These are phyloP conservation scores for Probaryconus sp. DNA, from an alignment of 1,140 invertebrate species.

Conservation along the genomic window DNA sequence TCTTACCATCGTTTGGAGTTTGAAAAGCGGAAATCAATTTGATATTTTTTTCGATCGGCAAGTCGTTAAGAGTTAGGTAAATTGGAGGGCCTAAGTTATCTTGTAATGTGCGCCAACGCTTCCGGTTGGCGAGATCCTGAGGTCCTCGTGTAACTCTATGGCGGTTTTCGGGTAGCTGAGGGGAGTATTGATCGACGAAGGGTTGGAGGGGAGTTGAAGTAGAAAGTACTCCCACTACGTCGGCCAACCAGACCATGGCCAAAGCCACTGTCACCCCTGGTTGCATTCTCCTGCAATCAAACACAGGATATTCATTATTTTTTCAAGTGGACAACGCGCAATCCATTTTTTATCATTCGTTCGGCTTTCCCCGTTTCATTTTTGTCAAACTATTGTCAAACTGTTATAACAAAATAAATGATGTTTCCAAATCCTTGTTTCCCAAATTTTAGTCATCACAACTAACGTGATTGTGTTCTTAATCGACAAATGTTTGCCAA, in stretches of 20 bases:
- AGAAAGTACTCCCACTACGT: conserved; percentile 65
- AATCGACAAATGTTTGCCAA: too few species aligned
- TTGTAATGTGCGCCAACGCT: conserved; percentile 24
- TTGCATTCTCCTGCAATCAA: conserved; percentile 73
- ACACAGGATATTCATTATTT: conserved; percentile 64
- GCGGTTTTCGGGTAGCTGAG: conserved; percentile 63
- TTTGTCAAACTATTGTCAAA: not conserved
- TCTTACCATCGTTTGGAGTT: conserved; percentile 3
- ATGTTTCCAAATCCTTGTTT: too few species aligned
- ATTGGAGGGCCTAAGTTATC: conserved; percentile 19
- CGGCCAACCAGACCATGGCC: conserved; percentile 69
- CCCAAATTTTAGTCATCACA: too few species aligned
- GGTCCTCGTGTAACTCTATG: conserved; percentile 59
- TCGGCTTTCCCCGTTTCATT: not conserved
- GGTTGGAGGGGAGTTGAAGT: conserved; percentile 60
- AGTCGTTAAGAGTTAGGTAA: conserved; percentile 8
- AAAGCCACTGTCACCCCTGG: conserved; percentile 70
- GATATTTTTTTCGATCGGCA: conserved; percentile 6
- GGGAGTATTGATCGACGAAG: conserved; percentile 74
- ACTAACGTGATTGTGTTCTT: too few species aligned
- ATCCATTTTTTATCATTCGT: not conserved
- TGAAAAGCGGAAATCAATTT: not conserved
- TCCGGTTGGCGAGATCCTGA: conserved; percentile 48
- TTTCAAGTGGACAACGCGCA: conserved; percentile 35
- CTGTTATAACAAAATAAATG: too few species aligned